Base-by-base conservation (phyloP, 2,797 vertebrate species). In the Danio kyathit region DNA sequence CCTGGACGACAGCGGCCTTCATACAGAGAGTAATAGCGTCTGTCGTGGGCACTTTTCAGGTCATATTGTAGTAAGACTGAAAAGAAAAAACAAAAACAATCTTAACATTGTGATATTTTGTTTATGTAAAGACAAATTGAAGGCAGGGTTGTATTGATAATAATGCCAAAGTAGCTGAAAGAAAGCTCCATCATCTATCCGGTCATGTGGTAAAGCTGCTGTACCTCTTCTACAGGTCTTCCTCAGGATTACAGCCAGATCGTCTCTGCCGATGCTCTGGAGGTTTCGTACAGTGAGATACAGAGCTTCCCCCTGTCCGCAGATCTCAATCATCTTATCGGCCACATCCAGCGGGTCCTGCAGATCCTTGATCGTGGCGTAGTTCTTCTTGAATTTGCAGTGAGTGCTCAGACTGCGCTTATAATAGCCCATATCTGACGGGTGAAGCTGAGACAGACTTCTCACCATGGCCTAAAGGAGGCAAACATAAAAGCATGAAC, bases 1-100 rank as follows among this genome's bases (percentile, higher is more conserved):
- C 94, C 94, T 0, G 91, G 65, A 74, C 74, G 87, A 46, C 88
- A 84, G 0, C 93, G 79, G 4, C 94, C 94, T 80, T 95, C 94
- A 0, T 74, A 87, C 64, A 94, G 88, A 67, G 82, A 29, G 10
- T 80, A 40, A 74, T 89, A 82, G 13, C 85, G 89, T 57, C 88
- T 79, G 40, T 77, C 83, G 17, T 91, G 67, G 19, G 49, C 0
- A 0, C 69, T 5, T 77, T 63, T 88, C 80, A 94, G 61, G 0
- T 87, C 67, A 74, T 57, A 80, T 77, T 91, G 91, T 10, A 88
- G n/a, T 83, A 89, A 12, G 0, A 51, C 86, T 94, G 76, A 16
- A 82, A 12, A 76, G 10, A 54, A 16, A 17, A 12, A 52, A 41
- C 43, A 8, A 72, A 56, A 56, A 12, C 51, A 49, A 52, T 29